Evolutionary conservation across 2,113 vertebrate species (phyloP).

Genomic region (Manacus vitellinus): DNA sequence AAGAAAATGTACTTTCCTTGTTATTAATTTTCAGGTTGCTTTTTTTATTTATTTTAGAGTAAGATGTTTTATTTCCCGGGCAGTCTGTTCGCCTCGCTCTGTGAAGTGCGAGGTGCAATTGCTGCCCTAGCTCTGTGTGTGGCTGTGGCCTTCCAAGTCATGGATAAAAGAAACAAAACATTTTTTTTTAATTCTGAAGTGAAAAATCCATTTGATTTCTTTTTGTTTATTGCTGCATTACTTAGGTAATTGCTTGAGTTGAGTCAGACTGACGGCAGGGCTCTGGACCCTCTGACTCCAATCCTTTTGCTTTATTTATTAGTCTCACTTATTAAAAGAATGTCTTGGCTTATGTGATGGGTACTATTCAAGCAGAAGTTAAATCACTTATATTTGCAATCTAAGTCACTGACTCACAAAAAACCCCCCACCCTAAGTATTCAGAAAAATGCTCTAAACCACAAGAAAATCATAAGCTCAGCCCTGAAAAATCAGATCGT

Average conservation of each 20-base stretch:
- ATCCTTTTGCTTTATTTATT: constrained; percentile 43
- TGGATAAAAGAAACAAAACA: constrained; percentile 49
- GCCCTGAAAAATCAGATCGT: rapidly evolving
- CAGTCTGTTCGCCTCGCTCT: not conserved
- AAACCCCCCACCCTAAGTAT: not conserved
- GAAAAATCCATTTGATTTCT: constrained; percentile 55
- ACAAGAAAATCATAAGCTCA: not conserved
- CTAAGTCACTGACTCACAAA: not conserved
- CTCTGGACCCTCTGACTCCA: constrained; percentile 30
- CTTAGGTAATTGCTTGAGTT: constrained; percentile 51
- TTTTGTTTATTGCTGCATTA: constrained; percentile 46
- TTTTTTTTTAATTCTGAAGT: constrained; percentile 13
- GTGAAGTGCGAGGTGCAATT: constrained; percentile 36
- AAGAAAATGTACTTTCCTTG: constrained; percentile 40
- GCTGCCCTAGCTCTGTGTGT: constrained; percentile 40
- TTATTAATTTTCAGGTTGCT: constrained; percentile 61
- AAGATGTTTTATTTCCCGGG: constrained; percentile 67
- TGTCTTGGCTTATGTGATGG: constrained; percentile 6
- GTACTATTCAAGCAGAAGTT: constrained; percentile 18
- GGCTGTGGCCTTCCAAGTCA: constrained; percentile 37
- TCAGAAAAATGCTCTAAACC: not conserved
- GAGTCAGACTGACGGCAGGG: constrained; percentile 41
- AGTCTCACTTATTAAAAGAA: constrained; percentile 39
- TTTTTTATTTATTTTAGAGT: constrained; percentile 54
- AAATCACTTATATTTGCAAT: constrained; percentile 5